Conservation (phyloP, 2,113 vertebrate species). For the Chloropsis cyanopogon region DNA sequence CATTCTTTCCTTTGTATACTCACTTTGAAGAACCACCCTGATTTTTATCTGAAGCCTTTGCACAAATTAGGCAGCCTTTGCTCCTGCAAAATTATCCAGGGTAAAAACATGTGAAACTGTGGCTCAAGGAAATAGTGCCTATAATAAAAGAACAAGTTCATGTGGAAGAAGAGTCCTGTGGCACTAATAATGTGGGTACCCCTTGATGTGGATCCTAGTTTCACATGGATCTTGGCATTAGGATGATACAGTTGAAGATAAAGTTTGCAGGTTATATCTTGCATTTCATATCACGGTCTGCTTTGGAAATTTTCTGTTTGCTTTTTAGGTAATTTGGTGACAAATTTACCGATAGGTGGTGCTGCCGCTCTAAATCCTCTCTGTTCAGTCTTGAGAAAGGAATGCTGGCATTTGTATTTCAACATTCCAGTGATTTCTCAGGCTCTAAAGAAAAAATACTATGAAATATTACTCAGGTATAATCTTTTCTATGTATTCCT, state of each 20-base stretch:
- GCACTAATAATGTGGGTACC: too few species aligned
- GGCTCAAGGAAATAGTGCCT: not conserved
- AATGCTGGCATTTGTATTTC: not conserved
- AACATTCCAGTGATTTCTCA: not conserved
- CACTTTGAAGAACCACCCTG: not conserved
- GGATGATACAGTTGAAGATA: not conserved
- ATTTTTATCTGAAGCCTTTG: not conserved
- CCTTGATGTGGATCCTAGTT: not conserved
- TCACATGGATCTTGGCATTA: not conserved
- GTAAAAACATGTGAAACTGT: not conserved
- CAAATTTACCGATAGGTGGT: conserved; percentile 22
- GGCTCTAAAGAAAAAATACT: not conserved
- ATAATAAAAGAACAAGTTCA: not conserved
- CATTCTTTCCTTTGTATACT: not conserved
- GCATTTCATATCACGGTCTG: not conserved
- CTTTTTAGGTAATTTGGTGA: not conserved
- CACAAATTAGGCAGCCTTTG: not conserved
- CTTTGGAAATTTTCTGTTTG: not conserved
- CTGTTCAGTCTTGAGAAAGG: not conserved
- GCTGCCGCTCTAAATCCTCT: not conserved
- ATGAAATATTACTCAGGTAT: not conserved
- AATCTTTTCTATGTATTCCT: not conserved
- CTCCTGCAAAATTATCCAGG: not conserved
- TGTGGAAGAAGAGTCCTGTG: not conserved
- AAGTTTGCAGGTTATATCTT: not conserved